phyloP scores from a whole-genome alignment of 1,140 invertebrate genomes.

The Ceratitis capitata region DNA sequence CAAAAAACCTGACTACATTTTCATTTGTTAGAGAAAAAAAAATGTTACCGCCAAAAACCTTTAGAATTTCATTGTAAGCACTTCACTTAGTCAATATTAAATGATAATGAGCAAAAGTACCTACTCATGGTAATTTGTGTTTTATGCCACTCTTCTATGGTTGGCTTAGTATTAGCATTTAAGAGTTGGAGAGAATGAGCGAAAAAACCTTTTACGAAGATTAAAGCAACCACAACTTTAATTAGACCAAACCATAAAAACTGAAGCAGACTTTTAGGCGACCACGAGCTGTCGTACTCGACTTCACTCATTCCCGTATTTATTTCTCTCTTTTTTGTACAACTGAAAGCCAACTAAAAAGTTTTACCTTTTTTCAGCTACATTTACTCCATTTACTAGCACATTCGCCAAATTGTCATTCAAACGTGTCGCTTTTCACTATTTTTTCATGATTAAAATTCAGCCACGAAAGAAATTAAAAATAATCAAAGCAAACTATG shows the following conservation, averaged over 20 bases:
- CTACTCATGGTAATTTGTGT: too few species aligned
- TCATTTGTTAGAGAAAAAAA: too few species aligned
- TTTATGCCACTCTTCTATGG: not conserved
- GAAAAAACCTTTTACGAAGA: slow-evolving; percentile 1
- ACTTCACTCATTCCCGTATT: not conserved
- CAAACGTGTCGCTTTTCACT: not conserved
- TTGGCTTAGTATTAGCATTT: not conserved
- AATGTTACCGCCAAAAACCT: too few species aligned
- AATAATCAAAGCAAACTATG: not conserved
- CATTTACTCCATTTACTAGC: not conserved
- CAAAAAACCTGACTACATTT: too few species aligned
- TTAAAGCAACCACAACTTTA: not conserved
- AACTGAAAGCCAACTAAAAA: not conserved
- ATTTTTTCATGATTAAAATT: not conserved
- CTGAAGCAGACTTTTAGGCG: not conserved
- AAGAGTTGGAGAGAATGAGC: not conserved
- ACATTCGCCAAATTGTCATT: not conserved
- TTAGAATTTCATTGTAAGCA: too few species aligned
- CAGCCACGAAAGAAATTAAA: not conserved
- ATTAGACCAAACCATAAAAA: not conserved
- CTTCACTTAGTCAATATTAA: too few species aligned
- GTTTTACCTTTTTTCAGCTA: not conserved
- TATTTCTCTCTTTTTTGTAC: not conserved
- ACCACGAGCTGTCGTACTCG: not conserved
- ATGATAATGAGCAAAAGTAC: too few species aligned